Conservation (phyloP, 1,140 invertebrate genomes). For the Philaenus spumarius region DNA sequence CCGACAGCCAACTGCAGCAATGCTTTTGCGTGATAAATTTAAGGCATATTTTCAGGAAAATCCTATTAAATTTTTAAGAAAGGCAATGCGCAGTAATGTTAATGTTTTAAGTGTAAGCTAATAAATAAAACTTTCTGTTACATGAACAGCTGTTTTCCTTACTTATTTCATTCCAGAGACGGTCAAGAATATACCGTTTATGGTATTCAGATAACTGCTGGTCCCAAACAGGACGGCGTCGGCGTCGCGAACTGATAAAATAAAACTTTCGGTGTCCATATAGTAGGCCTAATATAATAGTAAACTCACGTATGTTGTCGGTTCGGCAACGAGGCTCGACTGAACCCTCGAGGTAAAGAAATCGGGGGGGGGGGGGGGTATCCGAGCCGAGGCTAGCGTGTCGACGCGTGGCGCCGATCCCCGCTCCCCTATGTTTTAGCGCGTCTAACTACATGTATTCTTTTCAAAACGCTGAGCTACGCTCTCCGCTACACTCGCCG, state of each 20-base stretch:
- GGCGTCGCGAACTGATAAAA: conserved; percentile 1
- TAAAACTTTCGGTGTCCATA: background rate
- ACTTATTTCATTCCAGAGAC: conserved; percentile 8
- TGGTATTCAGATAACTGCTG: no score
- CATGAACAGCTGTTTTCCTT: conserved; percentile 2
- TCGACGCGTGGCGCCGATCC: no score
- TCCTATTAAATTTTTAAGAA: background rate
- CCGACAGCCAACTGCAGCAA: conserved; percentile 1
- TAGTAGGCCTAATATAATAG: background rate
- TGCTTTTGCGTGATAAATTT: background rate
- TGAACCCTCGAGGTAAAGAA: no score
- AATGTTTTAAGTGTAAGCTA: background rate
- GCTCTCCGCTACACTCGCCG: background rate
- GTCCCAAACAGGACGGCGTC: conserved; percentile 8
- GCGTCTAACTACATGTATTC: background rate
- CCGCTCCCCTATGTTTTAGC: no score
- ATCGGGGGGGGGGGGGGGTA: no score
- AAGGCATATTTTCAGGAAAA: conserved; percentile 11
- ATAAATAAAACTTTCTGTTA: conserved; percentile 4
- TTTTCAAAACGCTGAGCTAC: background rate
- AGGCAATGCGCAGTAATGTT: no score
- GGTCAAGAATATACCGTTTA: no score
- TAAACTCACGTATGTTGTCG: background rate
- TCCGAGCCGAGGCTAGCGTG: no score
- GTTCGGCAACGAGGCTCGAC: background rate